These are phyloP conservation scores for Charina bottae DNA, from an alignment of 2,113 vertebrate species.

Conservation along the genomic window DNA sequence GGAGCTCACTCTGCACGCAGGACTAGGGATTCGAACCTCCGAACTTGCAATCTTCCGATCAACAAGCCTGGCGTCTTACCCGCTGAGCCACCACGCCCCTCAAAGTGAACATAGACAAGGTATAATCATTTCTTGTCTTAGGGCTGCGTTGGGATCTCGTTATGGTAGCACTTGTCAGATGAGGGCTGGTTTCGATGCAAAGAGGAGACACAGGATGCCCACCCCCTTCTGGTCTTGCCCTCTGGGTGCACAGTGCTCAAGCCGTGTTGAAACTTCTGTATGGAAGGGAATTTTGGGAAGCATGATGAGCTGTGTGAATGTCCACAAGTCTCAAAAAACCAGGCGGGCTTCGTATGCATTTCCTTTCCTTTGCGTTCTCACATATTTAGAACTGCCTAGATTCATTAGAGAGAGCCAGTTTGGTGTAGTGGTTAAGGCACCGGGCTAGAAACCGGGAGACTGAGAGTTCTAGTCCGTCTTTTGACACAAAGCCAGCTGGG, in stretches of 20 bases:
- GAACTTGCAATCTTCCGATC: too few species aligned
- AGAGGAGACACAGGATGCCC: neutral
- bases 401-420: neutral
- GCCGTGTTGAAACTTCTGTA: neutral
- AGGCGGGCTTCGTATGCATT: neutral
- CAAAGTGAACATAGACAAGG: slow-evolving; percentile 78
- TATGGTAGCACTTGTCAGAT: neutral
- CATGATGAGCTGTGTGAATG: neutral
- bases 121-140: slow-evolving; percentile 37
- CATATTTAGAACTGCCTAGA: neutral
- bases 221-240: neutral
- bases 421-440: too few species aligned
- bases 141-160: neutral
- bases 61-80: too few species aligned
- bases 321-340: slow-evolving; percentile 2
- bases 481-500: too few species aligned
- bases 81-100: too few species aligned
- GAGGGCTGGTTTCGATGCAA: neutral
- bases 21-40: too few species aligned
- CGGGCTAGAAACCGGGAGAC: too few species aligned
- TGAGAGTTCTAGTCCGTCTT: too few species aligned
- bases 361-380: neutral
- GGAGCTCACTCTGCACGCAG: too few species aligned
- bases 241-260: too few species aligned
- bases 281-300: neutral